Evolutionary conservation across 2,797 vertebrate genomes (phyloP).

Genomic region (Anas capensis): DNA sequence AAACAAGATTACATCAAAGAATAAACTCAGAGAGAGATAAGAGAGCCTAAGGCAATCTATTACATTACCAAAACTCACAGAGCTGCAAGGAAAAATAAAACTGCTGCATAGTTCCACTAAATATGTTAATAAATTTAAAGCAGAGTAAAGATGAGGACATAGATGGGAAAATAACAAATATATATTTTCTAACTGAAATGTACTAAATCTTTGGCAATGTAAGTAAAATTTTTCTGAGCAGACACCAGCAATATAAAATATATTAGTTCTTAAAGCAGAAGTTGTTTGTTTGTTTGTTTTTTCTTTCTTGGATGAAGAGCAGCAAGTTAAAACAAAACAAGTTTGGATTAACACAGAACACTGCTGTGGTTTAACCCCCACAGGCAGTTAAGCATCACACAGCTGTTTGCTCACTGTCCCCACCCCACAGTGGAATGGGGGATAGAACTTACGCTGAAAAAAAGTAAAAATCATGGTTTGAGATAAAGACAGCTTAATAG

Average conservation of each 20-base stretch:
- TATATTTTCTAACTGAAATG: slow-evolving; percentile 31
- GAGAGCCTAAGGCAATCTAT: neutral
- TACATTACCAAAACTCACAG: neutral
- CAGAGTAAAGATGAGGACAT: neutral
- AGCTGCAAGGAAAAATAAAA: neutral
- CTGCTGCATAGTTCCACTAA: neutral
- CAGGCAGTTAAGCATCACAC: too few species aligned
- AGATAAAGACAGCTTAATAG: too few species aligned
- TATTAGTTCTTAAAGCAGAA: neutral
- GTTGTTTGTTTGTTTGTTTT: neutral
- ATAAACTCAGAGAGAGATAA: neutral
- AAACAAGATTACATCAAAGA: slow-evolving; percentile 26
- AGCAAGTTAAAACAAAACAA: slow-evolving; percentile 1
- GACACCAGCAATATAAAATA: slow-evolving; percentile 32
- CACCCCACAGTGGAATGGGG: too few species aligned
- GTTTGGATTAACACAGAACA: neutral
- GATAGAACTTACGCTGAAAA: too few species aligned
- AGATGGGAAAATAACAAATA: neutral
- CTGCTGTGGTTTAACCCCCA: too few species aligned
- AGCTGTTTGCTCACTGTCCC: too few species aligned
- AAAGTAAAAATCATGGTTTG: too few species aligned
- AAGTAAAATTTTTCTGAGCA: neutral
- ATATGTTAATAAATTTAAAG: slow-evolving; percentile 35
- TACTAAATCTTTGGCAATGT: slow-evolving; percentile 40
- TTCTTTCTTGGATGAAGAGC: neutral